phyloP scores from a whole-genome alignment of 2,888 invertebrate genomes.

The Eristalis intricaria region DNA sequence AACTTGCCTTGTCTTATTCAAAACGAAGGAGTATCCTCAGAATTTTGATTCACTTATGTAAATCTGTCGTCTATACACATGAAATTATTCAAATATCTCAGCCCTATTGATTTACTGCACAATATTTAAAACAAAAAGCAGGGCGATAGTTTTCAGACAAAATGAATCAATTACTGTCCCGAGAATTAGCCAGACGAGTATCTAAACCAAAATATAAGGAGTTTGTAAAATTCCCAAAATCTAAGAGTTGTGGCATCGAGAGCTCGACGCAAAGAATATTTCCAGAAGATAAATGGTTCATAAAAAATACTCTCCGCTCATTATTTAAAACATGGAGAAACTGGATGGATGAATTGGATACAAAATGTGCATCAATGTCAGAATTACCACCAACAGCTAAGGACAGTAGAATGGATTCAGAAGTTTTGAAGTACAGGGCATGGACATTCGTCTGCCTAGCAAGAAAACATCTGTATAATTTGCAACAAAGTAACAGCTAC shows the following conservation, averaged over 20 bases:
- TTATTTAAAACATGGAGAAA: not conserved
- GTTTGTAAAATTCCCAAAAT: not conserved
- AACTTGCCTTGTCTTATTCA: too few relatives aligned
- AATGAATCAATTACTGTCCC: slow-evolving; percentile 3
- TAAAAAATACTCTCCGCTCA: not conserved
- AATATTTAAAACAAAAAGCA: too few relatives aligned
- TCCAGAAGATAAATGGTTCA: slow-evolving; percentile 41
- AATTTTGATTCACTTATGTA: not conserved
- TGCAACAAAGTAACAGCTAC: slow-evolving; percentile 6
- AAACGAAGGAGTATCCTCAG: not conserved
- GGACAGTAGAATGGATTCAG: not conserved
- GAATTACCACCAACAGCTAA: not conserved
- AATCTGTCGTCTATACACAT: not conserved
- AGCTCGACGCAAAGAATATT: slow-evolving; percentile 1
- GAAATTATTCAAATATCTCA: not conserved
- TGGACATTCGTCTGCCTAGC: not conserved
- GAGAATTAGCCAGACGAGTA: not conserved
- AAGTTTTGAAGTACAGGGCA: not conserved
- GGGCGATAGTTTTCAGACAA: not conserved
- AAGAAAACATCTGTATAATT: not conserved
- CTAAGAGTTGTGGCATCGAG: not conserved
- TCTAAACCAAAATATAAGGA: not conserved
- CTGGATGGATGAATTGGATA: not conserved
- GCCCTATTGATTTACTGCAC: not conserved
- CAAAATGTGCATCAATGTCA: not conserved